Evolutionary conservation across 2,888 invertebrate genomes (phyloP).

Genomic region (Eutolmus rufibarbis): DNA sequence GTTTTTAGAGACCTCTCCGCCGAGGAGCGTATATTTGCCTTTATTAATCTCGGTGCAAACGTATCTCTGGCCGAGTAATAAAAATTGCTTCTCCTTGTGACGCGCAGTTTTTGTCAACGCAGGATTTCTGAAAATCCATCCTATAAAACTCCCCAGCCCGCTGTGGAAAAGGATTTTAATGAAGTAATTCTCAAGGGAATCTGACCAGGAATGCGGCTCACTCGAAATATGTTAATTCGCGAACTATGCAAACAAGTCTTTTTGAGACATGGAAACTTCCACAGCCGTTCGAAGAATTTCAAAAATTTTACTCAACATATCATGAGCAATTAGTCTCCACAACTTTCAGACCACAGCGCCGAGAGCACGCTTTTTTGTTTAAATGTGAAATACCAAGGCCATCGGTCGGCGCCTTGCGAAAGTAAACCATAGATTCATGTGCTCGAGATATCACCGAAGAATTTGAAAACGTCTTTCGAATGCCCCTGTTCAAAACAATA

Average conservation of each 20-base stretch:
- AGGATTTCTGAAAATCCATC: slow-evolving; percentile 5
- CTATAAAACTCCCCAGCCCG: background rate
- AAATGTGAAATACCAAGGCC: background rate
- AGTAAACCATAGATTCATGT: background rate
- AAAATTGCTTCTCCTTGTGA: background rate
- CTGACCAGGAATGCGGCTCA: background rate
- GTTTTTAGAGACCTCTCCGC: background rate
- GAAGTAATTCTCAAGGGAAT: slow-evolving; percentile 16
- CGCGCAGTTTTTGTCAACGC: background rate
- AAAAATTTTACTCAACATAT: background rate
- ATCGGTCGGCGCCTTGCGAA: background rate
- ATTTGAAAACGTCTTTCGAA: background rate
- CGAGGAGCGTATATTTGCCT: background rate
- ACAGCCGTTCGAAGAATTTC: background rate
- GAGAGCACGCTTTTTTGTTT: background rate
- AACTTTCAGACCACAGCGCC: background rate
- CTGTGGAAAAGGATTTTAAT: slow-evolving; percentile 4
- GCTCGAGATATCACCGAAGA: background rate
- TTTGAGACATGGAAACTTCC: background rate
- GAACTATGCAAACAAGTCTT: background rate
- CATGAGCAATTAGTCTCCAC: background rate
- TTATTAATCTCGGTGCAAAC: slow-evolving; percentile 9
- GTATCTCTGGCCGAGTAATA: background rate
- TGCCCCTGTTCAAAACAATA: background rate
- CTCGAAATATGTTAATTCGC: background rate